Evolutionary conservation across 2,888 invertebrate species (phyloP), one percentile per base, ranked within the genome.

Genomic region (Acanthosepion pharaonis): DNA sequence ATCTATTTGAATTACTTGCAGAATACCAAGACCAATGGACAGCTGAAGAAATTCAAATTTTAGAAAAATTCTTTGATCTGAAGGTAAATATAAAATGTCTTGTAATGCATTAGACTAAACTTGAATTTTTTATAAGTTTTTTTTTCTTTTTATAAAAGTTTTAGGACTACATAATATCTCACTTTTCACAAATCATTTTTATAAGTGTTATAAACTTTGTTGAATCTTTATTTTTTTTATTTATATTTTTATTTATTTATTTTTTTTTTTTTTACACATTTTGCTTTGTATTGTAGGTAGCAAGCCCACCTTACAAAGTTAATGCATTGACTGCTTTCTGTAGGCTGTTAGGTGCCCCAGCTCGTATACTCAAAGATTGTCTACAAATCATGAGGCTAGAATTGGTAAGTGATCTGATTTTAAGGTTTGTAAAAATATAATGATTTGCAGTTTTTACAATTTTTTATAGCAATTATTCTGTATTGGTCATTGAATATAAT

Each of bases 31-130:
- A 99, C 96, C 98, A 98, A 96, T 99, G 99, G 98, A 98, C 98
- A 64, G 97, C 98, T 0, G 99, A 99, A 96, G 99, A 99, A 97
- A 97, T 99, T 96, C 97, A 98, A 98, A 98, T 99, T 94, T 98
- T 99, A 97, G 99, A 99, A 97, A 98, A 98, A 97, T 99, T 99
- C 98, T 99, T 99, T 98, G 99, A 99, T 97, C 98, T 98, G 49
- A 97, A 97, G 96, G 97, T 97, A 95, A 95, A 94, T 94, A 94
- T 59, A 33, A 78, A n/a, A 15, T 78, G 49, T 95, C 8, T 95
- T 94, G 95, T 78, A 6, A 94, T 95, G 78, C 59, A 4, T 59
- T 51, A 9, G 9, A 51, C 51, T 51, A 51, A 51, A 51, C 15
- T 51, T 51, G 51, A 51, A 51, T 51, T 11, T 42, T 51, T 15